Conservation (phyloP, 2,888 invertebrate species). For the Ischnura elegans region DNA sequence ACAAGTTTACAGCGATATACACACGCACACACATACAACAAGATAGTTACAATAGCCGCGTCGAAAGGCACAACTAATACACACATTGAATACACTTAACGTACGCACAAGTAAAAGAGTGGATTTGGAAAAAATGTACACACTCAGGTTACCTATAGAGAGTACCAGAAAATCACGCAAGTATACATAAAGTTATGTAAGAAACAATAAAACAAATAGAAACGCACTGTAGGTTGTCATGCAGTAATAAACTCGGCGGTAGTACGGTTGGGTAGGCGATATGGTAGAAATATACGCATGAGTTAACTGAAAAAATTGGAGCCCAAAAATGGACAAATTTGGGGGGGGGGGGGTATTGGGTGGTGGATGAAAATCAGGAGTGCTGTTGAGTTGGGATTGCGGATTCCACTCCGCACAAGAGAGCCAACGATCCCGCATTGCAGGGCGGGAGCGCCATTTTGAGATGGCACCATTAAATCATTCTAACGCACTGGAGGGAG, state of each 20-base stretch:
- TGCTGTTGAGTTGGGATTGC: neutral
- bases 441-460: neutral
- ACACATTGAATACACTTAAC: neutral
- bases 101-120: neutral
- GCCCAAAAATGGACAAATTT: neutral
- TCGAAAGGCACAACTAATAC: neutral
- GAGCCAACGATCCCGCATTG: conserved; percentile 5
- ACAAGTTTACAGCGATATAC: neutral
- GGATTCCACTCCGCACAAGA: neutral
- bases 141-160: neutral
- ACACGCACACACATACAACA: neutral
- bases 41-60: neutral
- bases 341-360: neutral
- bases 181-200: conserved; percentile 64
- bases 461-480: conserved; percentile 67
- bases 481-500: conserved; percentile 70
- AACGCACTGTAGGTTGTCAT: too few species aligned
- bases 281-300: neutral
- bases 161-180: neutral
- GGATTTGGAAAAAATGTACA: neutral
- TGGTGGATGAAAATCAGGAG: neutral
- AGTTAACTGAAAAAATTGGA: neutral
- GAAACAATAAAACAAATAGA: conserved; percentile 56
- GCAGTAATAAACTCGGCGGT: conserved; percentile 66
- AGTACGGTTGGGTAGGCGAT: neutral